A percentile compares a stretch with the other conserved stretches of the same genome.
Conservation (phyloP, 2,888 invertebrate genomes). For the Apamea epomidion region DNA sequence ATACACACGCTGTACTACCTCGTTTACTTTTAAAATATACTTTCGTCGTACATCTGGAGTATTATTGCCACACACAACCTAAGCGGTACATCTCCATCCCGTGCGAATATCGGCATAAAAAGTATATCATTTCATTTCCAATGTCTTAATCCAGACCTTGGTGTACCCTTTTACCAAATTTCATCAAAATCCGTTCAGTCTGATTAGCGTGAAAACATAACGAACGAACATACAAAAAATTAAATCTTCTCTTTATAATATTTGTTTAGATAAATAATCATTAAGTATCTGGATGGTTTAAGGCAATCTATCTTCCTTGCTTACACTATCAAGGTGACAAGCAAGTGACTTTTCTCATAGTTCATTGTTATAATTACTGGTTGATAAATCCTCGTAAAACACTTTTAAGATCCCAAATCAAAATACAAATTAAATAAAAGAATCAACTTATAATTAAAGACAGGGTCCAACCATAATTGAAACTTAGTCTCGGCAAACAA, state of each 20-base stretch:
- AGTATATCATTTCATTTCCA: not conserved
- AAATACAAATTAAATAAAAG: conserved; percentile 49
- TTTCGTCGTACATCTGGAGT: too few species aligned
- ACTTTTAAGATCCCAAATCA: conserved; percentile 38
- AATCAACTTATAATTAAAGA: conserved; percentile 56
- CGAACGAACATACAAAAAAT: not conserved
- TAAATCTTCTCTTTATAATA: not conserved
- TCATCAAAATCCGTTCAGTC: not conserved
- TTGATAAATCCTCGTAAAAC: conserved; percentile 1
- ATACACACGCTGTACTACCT: too few species aligned
- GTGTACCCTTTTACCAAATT: not conserved
- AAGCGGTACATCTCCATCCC: too few species aligned
- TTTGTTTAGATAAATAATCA: not conserved
- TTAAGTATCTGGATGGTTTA: too few species aligned
- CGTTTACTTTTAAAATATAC: too few species aligned
- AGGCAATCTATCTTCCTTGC: not conserved
- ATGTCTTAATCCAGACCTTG: not conserved
- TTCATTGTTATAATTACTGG: not conserved
- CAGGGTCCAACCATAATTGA: conserved; percentile 59
- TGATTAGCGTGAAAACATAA: too few species aligned
- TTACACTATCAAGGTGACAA: too few species aligned
- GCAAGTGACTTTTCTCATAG: not conserved
- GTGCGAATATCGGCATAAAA: not conserved
- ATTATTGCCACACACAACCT: too few species aligned
- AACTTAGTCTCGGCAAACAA: conserved; percentile 71